Evolutionary conservation across 2,888 invertebrate genomes (phyloP), one percentile per base, ranked within the genome.

Genomic region (Bedellia somnulentella): DNA sequence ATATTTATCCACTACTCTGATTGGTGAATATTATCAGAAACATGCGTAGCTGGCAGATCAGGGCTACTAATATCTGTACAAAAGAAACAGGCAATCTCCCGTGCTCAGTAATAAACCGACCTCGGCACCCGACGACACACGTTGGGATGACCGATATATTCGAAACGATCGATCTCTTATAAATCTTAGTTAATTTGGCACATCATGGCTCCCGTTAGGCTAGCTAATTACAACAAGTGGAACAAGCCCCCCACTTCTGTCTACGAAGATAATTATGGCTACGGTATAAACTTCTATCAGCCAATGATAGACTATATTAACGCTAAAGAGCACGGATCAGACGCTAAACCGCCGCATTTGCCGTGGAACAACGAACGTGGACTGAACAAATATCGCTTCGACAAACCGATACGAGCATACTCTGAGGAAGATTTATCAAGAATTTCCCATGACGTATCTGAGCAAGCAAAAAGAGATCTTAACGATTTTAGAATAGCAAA

Each of bases 291-390:
- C 67, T 89, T 82, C 62, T 91, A 91, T 64, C 87, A 89, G 58
- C 90, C 90, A 28, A 89, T 91, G 89, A 83, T 91, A 48, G 89
- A 91, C 61, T 89, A 88, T 52, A 82, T 91, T 44, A 84, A 85
- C 50, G 81, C 80, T 25, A 87, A 86, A 66, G 80, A 82, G 42
- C 71, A 60, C 31, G 77, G 73, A 31, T 42, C 56, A 11, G 34
- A 48, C 11, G 44, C 52, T 1, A 60, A 61, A 28, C 76, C 78
- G 18, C 85, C 89, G 40, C 86, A 88, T 62, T 67, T 89, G 40
- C 88, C 88, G 34, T 85, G 83, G 83, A 79, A 80, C 35, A 83
- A 85, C 57, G 87, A 87, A 55, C 77, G 84, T 45, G 85, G 82
- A 18, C 63, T 86, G 37, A 76, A 80, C 40, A 82, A 83, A 50